Evolutionary conservation across 1,140 invertebrate genomes (phyloP).

Genomic region (Conus betulinus): DNA sequence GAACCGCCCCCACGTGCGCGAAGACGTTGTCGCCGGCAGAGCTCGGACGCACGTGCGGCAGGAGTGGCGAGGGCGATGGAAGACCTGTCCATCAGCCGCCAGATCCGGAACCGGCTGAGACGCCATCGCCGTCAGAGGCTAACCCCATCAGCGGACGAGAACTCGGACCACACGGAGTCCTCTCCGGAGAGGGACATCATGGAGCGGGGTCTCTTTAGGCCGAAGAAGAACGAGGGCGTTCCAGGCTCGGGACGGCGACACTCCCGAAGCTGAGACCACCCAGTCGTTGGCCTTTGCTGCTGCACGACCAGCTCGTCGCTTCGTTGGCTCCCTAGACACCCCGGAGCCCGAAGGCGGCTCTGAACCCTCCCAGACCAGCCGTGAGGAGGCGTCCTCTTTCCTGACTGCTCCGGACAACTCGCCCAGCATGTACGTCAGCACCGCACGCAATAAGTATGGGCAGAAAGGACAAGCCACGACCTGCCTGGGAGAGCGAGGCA

Average conservation of each 20-base stretch:
- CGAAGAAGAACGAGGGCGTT: background rate
- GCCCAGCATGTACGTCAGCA: conserved; percentile 51
- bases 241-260: background rate
- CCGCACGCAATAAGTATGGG: conserved; percentile 65
- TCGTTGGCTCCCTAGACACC: conserved; percentile 43
- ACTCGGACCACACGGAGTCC: conserved; percentile 15
- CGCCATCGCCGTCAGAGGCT: conserved; percentile 43
- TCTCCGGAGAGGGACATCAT: conserved; percentile 25
- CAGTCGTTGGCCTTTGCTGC: conserved; percentile 7
- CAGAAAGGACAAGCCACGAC: conserved; percentile 64
- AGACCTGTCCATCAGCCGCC: background rate
- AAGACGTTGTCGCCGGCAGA: conserved; percentile 2
- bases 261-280: background rate
- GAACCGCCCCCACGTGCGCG: conserved; percentile 34
- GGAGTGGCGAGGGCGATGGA: conserved; percentile 34
- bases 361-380: background rate
- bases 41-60: conserved; percentile 56
- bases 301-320: conserved; percentile 46
- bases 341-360: background rate
- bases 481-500: conserved; percentile 97
- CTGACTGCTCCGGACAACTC: conserved; percentile 26
- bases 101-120: background rate
- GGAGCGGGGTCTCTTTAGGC: background rate
- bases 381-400: background rate
- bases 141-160: conserved; percentile 27